Evolutionary conservation across 2,797 vertebrate genomes (phyloP).

Genomic region (Prionace glauca): DNA sequence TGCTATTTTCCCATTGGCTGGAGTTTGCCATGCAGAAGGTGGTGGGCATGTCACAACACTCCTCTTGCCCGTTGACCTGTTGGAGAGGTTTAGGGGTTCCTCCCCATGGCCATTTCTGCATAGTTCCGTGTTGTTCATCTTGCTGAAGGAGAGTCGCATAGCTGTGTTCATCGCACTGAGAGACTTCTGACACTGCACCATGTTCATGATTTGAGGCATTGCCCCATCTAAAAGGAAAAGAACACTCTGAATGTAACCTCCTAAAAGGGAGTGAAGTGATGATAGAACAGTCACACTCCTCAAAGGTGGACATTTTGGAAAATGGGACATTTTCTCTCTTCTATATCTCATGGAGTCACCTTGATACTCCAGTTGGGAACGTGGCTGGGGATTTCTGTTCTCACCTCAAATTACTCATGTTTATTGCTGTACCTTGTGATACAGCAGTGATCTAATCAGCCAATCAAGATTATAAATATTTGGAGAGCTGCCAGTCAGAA

Average conservation of each 20-base stretch:
- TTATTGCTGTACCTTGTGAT: conserved; percentile 31
- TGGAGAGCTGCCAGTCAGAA: neutral
- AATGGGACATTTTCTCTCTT: no score
- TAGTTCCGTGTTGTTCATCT: conserved; percentile 11
- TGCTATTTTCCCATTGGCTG: conserved; percentile 69
- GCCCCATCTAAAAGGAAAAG: neutral
- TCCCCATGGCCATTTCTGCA: conserved; percentile 35
- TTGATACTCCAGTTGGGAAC: neutral
- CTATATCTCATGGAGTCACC: neutral
- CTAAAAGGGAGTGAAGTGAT: neutral
- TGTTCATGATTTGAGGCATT: neutral
- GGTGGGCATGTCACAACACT: conserved; percentile 43
- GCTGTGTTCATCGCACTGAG: no score
- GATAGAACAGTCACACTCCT: neutral
- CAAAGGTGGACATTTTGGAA: no score
- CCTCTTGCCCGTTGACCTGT: conserved; percentile 42
- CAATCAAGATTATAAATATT: neutral
- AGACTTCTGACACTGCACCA: neutral
- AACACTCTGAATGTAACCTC: neutral
- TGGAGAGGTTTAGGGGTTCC: conserved; percentile 65
- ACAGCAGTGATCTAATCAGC: conserved; percentile 14
- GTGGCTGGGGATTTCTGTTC: neutral
- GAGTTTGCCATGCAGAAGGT: conserved; percentile 41
- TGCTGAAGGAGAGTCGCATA: neutral
- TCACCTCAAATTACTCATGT: neutral